Base-by-base conservation (phyloP, 2,888 invertebrate genomes). In the Synergus laeviventris region DNA sequence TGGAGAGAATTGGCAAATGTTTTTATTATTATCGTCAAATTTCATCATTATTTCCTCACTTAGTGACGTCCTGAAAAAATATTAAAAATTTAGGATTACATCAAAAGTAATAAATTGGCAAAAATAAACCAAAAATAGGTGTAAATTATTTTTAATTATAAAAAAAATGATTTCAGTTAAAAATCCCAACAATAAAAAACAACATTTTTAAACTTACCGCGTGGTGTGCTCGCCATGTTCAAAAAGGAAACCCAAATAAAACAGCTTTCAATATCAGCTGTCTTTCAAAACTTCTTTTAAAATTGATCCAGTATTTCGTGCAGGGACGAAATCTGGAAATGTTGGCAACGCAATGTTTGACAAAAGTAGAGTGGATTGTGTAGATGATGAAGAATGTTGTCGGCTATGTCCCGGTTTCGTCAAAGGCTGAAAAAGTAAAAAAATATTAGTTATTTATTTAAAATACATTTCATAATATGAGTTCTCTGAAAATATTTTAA, bases 271-370 rank as follows among this genome's bases (percentile, higher is more conserved):
- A 86, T 89, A 91, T 91, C 91, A 92, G 87, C 92, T 92, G 86
- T 93, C 93, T 85, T 94, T 93, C 62, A 94, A 89, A 38, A 94
- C 93, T 90, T 94, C 94, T 88, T 94, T 94, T 75, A 94, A 87
- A 86, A 94, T 93, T 9, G 93, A 93, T 85, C 94, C 93, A 62
- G 93, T 93, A 88, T 92, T 93, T 82, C 93, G 90, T 66, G 92
- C 92, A 82, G 93, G 92, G 49, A 92, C 91, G 83, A 93, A 93
- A 85, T 93, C 93, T 2, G 92, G 92, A 87, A 93, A 93, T 80
- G 93, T 92, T 73, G 93, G 93, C 81, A 93, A 88, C 73, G 92
- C 91, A 59, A 93, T 91, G 86, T 93, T 93, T 39, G 92, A 91
- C 60, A 93, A 84, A 59, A 93, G 86, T 62, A 92, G 87, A 2